Evolutionary conservation across 2,113 vertebrate genomes (phyloP).

Genomic region (Poicephalus meyeri): DNA sequence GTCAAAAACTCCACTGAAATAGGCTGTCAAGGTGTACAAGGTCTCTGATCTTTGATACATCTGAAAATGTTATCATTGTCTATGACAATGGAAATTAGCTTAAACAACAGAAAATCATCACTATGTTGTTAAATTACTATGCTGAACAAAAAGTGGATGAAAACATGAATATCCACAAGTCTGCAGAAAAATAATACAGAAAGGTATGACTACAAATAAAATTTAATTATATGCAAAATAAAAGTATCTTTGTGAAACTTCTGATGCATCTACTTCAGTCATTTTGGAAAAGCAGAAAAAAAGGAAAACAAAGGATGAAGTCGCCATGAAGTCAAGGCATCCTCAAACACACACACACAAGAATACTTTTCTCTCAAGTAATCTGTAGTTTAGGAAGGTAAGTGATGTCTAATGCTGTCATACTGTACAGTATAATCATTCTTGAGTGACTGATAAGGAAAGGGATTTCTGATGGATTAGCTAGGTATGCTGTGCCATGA

Average conservation of each 20-base stretch:
- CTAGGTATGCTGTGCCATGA: conserved; percentile 60
- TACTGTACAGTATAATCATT: conserved; percentile 47
- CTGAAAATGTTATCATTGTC: not conserved
- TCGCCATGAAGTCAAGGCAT: not conserved
- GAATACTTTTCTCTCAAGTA: not conserved
- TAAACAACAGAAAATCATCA: not conserved
- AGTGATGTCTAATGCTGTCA: conserved; percentile 59
- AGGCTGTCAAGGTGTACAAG: not conserved
- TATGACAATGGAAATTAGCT: not conserved
- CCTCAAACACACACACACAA: conserved; percentile 30
- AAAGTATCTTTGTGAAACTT: not conserved
- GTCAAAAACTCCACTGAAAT: conserved; percentile 6
- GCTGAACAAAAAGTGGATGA: not conserved
- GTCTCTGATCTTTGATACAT: not conserved
- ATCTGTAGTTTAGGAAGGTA: conserved; percentile 62
- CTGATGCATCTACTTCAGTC: not conserved
- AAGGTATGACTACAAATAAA: not conserved
- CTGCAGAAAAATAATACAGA: not conserved
- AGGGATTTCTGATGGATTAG: conserved; percentile 71
- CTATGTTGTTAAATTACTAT: not conserved
- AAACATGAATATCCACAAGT: not conserved
- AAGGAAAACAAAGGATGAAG: not conserved
- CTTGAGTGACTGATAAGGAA: conserved; percentile 64
- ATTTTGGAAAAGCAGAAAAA: not conserved
- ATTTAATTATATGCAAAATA: not conserved